phyloP scores from a whole-genome alignment of 2,113 vertebrate species.

The Centrocercus urophasianus region DNA sequence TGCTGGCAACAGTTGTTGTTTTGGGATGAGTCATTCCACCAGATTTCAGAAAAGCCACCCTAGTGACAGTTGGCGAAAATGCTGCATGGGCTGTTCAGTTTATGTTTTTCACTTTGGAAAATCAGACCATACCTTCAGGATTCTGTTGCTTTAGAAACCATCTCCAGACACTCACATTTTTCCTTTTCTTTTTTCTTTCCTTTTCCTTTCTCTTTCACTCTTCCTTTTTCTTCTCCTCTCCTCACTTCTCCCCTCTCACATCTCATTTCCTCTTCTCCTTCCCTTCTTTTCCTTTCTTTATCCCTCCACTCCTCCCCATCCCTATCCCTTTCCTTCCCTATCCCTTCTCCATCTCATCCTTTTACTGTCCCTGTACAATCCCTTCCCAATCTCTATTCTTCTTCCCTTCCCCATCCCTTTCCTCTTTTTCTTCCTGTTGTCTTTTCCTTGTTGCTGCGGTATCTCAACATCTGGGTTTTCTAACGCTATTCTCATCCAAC shows the following conservation, averaged over 20 bases:
- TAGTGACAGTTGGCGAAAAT: constrained; percentile 64
- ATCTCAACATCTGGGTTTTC: background rate
- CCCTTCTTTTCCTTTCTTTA: too few relatives aligned
- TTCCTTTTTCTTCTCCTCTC: rapidly evolving
- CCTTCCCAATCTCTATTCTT: rapidly evolving
- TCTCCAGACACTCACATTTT: background rate
- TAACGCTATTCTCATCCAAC: background rate
- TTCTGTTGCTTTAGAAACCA: constrained; percentile 65
- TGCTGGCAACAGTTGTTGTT: constrained; percentile 59
- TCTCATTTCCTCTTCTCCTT: too few relatives aligned
- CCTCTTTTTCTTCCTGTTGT: rapidly evolving
- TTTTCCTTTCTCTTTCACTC: background rate
- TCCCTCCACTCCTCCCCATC: too few relatives aligned
- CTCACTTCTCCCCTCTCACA: background rate
- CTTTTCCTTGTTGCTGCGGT: background rate
- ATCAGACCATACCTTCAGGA: constrained; percentile 59
- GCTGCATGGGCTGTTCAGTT: constrained; percentile 66
- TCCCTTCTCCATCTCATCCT: too few relatives aligned
- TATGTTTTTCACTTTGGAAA: constrained; percentile 62
- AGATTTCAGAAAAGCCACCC: constrained; percentile 67
- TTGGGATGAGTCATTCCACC: constrained; percentile 62
- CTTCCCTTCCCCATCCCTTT: rapidly evolving
- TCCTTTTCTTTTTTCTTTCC: background rate
- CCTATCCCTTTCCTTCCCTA: rapidly evolving
- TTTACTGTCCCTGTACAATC: background rate